Evolutionary conservation across 2,888 invertebrate genomes (phyloP).

Genomic region (Eubasilissa splendida): DNA sequence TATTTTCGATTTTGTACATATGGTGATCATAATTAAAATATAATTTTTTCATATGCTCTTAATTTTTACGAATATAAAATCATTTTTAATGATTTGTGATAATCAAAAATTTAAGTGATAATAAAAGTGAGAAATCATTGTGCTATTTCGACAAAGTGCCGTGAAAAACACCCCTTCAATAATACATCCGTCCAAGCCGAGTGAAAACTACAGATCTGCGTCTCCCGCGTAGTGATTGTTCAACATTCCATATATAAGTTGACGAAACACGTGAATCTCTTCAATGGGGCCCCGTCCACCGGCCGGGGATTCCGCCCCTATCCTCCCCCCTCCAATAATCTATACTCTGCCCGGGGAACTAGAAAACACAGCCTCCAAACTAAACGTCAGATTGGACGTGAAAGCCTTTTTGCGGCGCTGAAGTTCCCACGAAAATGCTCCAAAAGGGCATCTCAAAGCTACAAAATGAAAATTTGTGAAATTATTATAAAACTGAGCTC

Average conservation of each 20-base stretch:
- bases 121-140: background rate
- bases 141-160: background rate
- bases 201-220: too few species aligned
- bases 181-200: too few species aligned
- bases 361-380: constrained; percentile 5
- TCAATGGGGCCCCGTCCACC: background rate
- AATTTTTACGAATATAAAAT: too few species aligned
- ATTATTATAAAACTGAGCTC: too few species aligned
- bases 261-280: background rate
- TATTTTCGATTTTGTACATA: too few species aligned
- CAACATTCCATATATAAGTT: too few species aligned
- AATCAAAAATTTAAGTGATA: background rate
- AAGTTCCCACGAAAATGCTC: background rate
- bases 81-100: too few species aligned
- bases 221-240: too few species aligned
- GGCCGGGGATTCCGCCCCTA: background rate
- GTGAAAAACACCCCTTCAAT: background rate
- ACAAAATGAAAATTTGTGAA: too few species aligned
- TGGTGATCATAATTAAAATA: too few species aligned
- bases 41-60: too few species aligned
- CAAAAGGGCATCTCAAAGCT: background rate
- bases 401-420: background rate
- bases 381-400: constrained; percentile 9
- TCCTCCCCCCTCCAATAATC: constrained; percentile 1
- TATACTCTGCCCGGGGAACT: constrained; percentile 24